phyloP scores from a whole-genome alignment of 2,888 invertebrate genomes.

The Macaria liturata region DNA sequence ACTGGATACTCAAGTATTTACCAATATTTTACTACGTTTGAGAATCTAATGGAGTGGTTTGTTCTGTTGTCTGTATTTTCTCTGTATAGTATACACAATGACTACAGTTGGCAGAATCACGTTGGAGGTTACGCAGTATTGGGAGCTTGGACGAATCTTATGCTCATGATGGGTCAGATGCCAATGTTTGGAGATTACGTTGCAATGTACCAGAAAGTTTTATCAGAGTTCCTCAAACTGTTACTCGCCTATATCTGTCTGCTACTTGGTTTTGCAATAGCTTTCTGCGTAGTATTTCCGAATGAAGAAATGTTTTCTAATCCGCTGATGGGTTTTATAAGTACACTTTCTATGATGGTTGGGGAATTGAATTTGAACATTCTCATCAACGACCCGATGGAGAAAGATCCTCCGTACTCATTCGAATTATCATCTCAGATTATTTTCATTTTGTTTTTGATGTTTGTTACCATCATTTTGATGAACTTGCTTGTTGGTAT shows the following conservation, averaged over 20 bases:
- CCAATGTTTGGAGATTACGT: slow-evolving; percentile 95
- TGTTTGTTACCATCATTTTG: slow-evolving; percentile 92
- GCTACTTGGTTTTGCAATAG: slow-evolving; percentile 92
- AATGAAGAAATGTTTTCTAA: slow-evolving; percentile 92
- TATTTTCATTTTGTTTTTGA: slow-evolving; percentile 90
- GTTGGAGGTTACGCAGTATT: slow-evolving; percentile 93
- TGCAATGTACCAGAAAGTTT: slow-evolving; percentile 94
- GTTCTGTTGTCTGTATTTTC: slow-evolving; percentile 92
- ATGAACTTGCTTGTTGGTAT: slow-evolving; percentile 95
- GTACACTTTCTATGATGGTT: slow-evolving; percentile 94
- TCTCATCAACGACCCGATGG: slow-evolving; percentile 87
- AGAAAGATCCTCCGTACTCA: slow-evolving; percentile 87
- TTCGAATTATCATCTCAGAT: slow-evolving; percentile 91
- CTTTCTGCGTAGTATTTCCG: slow-evolving; percentile 94
- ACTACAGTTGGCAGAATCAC: slow-evolving; percentile 93
- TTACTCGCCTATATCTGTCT: slow-evolving; percentile 92
- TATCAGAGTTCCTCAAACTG: slow-evolving; percentile 92
- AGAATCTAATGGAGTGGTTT: slow-evolving; percentile 94
- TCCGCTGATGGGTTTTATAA: slow-evolving; percentile 92
- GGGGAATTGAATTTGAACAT: slow-evolving; percentile 91
- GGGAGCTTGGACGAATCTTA: slow-evolving; percentile 93
- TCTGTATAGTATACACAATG: slow-evolving; percentile 89
- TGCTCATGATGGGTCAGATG: slow-evolving; percentile 94
- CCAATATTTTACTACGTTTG: slow-evolving; percentile 91
- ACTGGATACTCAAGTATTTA: slow-evolving; percentile 90